Base-by-base conservation (phyloP, 2,888 invertebrate species). In the Lasioglossum calceatum region DNA sequence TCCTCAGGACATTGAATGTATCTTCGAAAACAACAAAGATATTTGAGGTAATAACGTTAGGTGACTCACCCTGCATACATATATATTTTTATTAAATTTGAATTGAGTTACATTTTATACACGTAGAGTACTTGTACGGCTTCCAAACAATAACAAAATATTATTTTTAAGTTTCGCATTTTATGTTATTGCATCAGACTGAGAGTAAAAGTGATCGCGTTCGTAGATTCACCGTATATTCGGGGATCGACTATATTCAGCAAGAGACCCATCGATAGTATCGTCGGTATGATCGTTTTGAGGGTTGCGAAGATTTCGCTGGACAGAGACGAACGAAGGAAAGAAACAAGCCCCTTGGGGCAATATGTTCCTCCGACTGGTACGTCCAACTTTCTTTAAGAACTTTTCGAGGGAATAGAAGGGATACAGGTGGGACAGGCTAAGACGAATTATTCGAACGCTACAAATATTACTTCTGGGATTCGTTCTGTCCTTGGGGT, bases 381-480 rank as follows among this genome's bases (percentile, higher is more conserved):
- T 92, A 84, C 79, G 89, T 89, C 82, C 88, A 87, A 92, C 84
- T 92, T 92, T 86, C 84, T 77, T 54, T 58, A 27, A 71, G 72
- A 77, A 84, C 76, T 79, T 91, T 89, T 81, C 77, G 76, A 81
- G 64, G 44, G 47, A 32, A 54, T 44, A 19, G 54, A 61, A 72
- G 50, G 81, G 91, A 84, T 91, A 83, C 85, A 85, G 85, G 79
- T 81, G 85, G 90, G 74, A 79, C 58, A 80, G 80, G 87, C 88
- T 90, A 87, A 92, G 92, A 93, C 90, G 91, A 93, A 93, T 93
- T 93, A 93, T 92, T 91, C 88, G 87, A 88, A 88, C 54, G 81
- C 80, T 74, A 64, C 61, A 82, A 81, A 86, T 86, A 87, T 82
- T 85, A 71, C 85, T 85, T 79, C 64, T 71, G 74, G 82, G 70